These are phyloP conservation scores for Scaptomyza graminum DNA, from an alignment of 1,140 invertebrate species.

Conservation along the genomic window DNA sequence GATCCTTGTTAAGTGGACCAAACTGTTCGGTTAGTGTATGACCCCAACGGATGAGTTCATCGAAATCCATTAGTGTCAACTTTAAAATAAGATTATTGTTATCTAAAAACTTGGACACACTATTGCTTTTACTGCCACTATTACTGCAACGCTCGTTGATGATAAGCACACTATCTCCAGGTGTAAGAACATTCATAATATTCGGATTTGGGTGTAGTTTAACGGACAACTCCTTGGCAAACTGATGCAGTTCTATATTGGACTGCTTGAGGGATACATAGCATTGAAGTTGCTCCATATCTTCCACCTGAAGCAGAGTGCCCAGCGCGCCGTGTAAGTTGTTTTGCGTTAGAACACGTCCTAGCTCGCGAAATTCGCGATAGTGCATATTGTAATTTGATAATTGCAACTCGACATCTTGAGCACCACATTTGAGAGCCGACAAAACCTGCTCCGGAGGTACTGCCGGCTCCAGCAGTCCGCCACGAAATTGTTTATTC, in stretches of 20 bases:
- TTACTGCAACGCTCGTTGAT: conserved; percentile 46
- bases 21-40: conserved; percentile 43
- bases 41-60: conserved; percentile 53
- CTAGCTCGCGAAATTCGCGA: conserved; percentile 56
- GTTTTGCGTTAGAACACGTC: conserved; percentile 33
- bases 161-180: conserved; percentile 68
- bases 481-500: conserved; percentile 46
- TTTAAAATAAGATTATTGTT: conserved; percentile 52
- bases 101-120: conserved; percentile 53
- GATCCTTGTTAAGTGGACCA: conserved; percentile 48
- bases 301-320: conserved; percentile 72
- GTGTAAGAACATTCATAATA: conserved; percentile 65
- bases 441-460: conserved; percentile 35
- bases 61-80: conserved; percentile 65
- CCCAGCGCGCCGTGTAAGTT: conserved; percentile 53
- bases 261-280: conserved; percentile 63
- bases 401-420: conserved; percentile 48
- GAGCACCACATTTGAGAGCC: conserved; percentile 46
- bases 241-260: conserved; percentile 66
- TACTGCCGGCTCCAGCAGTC: conserved; percentile 37
- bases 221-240: conserved; percentile 64
- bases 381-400: conserved; percentile 54
- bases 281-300: conserved; percentile 60
- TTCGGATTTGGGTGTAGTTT: conserved; percentile 50
- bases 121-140: conserved; percentile 25